Conservation (phyloP, 2,888 invertebrate genomes). For the Drosophila austrosaltans region DNA sequence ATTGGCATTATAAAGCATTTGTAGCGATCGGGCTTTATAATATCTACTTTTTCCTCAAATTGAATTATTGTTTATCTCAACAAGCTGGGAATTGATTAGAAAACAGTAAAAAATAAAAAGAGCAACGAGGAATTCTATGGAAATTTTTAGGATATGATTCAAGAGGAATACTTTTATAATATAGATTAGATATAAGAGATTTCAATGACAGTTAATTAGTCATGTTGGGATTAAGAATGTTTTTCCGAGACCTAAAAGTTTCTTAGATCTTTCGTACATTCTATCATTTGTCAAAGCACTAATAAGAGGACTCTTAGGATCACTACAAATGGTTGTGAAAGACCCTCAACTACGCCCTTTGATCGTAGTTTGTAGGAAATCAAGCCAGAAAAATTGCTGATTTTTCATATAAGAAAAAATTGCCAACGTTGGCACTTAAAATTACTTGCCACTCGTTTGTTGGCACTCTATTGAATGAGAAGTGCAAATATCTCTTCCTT, state of each 20-base stretch:
- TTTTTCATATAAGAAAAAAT: conserved; percentile 71
- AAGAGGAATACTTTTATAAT: too few relatives aligned
- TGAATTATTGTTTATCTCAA: too few relatives aligned
- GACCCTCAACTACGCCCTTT: neutral
- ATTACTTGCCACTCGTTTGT: conserved; percentile 45
- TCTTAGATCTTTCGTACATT: too few relatives aligned
- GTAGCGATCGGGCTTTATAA: neutral
- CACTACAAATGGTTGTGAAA: neutral
- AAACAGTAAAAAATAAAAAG: too few relatives aligned
- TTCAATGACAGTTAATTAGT: too few relatives aligned
- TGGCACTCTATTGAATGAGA: conserved; percentile 52
- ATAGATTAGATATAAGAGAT: too few relatives aligned
- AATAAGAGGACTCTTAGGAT: neutral
- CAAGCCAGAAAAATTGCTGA: conserved; percentile 70
- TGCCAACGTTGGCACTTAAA: conserved; percentile 70
- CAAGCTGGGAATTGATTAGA: too few relatives aligned
- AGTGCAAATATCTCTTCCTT: conserved; percentile 39
- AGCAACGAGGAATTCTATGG: too few relatives aligned
- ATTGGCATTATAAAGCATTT: neutral
- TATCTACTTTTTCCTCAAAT: neutral
- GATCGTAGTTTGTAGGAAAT: conserved; percentile 43
- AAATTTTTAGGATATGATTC: too few relatives aligned
- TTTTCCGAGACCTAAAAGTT: too few relatives aligned
- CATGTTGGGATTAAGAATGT: too few relatives aligned
- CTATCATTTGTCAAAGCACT: neutral